Base-by-base conservation (phyloP, 2,888 invertebrate genomes). In the Arge pagana region DNA sequence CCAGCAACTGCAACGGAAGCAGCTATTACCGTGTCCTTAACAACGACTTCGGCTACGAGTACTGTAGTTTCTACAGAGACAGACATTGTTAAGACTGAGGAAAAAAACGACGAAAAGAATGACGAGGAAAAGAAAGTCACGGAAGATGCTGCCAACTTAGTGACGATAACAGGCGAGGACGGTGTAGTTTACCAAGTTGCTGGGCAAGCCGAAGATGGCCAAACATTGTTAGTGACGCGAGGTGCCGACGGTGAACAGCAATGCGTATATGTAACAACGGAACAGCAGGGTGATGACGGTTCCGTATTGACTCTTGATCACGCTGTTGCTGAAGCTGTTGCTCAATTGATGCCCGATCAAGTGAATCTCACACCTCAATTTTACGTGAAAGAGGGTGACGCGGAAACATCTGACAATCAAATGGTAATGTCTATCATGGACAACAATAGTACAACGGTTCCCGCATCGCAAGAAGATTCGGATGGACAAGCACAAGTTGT, bases 151-250 rank as follows among this genome's bases (percentile, higher is more conserved):
- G 83, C 85, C 21, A 82, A 85, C 55, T 85, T 90, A 11, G 83
- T 91, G 56, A 84, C 90, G 66, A 90, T 91, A 31, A 86, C 90
- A 0, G 90, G 90, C 0, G 91, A 91, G 62, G 91, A 92, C 67
- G 91, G 92, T n/a, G 85, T 87, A 1, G 81, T 89, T 7, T 89
- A 88, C 71, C 88, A 88, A 78, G 88, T 88, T 23, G 85, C 88
- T 1, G 88, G 90, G n/a, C 89, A 90, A 66, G 89, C 88, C 61
- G 87, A 88, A 59, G 87, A 86, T 36, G 89, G 89, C 0, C 89
- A 89, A 69, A 89, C 89, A 1, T 79, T 89, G 55, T 74, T 90
- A 39, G 85, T 89, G 37, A 86, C 88, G 2, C 85, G 87, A 55
- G 88, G 86, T 4, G 86, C 84, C 0, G 89, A 89, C 58, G 89